These are phyloP conservation scores for Endotricha flammealis DNA, from an alignment of 2,888 invertebrate genomes.

Conservation along the genomic window DNA sequence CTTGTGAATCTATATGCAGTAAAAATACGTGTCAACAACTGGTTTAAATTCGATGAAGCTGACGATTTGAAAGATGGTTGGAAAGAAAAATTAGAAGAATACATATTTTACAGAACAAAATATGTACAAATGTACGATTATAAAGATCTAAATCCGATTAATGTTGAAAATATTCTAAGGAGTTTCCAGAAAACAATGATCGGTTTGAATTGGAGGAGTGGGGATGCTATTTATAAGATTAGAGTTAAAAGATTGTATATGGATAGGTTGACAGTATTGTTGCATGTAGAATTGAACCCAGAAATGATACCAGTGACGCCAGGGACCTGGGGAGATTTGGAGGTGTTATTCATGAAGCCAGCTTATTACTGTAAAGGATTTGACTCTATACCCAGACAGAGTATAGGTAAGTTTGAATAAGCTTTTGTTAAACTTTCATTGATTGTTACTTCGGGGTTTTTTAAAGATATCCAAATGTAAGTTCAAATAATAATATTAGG, in stretches of 20 bases:
- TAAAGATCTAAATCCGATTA: conserved; percentile 15
- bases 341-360: conserved; percentile 46
- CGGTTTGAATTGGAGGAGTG: conserved; percentile 30
- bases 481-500: no score
- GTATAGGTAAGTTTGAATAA: conserved; percentile 57
- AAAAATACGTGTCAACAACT: conserved; percentile 32
- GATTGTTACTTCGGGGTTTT: no score
- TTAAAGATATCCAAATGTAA: no score
- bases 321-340: conserved; percentile 45
- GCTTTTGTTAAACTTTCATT: no score
- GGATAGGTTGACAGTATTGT: conserved; percentile 41
- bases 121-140: conserved; percentile 33
- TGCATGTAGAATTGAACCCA: conserved; percentile 47
- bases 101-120: conserved; percentile 47
- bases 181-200: conserved; percentile 29
- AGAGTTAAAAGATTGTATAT: conserved; percentile 50
- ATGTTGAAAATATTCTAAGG: conserved; percentile 29
- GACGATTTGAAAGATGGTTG: conserved; percentile 29
- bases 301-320: conserved; percentile 40
- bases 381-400: conserved; percentile 26
- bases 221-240: conserved; percentile 31
- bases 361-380: conserved; percentile 43
- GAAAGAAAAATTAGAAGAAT: conserved; percentile 49
- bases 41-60: conserved; percentile 24
- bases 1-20: conserved; percentile 46